phyloP scores from a whole-genome alignment of 2,888 invertebrate genomes.

The Sphaerophoria rueppellii region DNA sequence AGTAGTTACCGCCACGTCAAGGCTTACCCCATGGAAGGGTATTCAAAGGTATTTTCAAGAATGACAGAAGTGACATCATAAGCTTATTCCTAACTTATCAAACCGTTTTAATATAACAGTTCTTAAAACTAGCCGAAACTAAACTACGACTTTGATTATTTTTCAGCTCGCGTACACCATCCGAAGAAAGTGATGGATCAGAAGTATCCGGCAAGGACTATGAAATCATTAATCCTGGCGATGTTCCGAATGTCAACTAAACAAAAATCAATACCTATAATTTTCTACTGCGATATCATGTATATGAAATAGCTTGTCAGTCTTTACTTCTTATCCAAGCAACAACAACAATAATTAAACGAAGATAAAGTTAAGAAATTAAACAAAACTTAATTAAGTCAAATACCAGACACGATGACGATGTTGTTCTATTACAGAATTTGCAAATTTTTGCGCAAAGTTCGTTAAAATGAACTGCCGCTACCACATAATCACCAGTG shows the following conservation, averaged over 20 bases:
- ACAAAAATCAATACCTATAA: slow-evolving; percentile 16
- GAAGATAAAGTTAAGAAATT: neutral
- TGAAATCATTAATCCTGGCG: slow-evolving; percentile 91
- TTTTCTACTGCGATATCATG: slow-evolving; percentile 54
- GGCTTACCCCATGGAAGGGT: too few relatives aligned
- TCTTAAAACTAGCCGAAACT: neutral
- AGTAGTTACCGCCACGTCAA: too few relatives aligned
- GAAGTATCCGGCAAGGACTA: slow-evolving; percentile 93
- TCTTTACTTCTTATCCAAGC: neutral
- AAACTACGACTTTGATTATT: slow-evolving; percentile 14
- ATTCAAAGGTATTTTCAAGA: too few relatives aligned
- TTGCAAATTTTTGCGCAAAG: neutral
- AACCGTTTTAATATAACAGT: too few relatives aligned
- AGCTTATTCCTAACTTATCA: too few relatives aligned
- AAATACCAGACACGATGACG: neutral
- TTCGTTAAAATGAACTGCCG: neutral
- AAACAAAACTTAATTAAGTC: slow-evolving; percentile 9
- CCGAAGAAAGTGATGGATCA: slow-evolving; percentile 88
- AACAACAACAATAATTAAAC: neutral
- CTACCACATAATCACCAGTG: neutral
- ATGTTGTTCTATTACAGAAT: slow-evolving; percentile 8
- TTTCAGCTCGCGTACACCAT: slow-evolving; percentile 81
- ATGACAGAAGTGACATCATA: too few relatives aligned
- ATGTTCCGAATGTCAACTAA: slow-evolving; percentile 83
- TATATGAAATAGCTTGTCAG: slow-evolving; percentile 48